A percentile compares a stretch with the other conserved stretches of the same genome.
These are phyloP conservation scores for Drosophila subsilvestris DNA, from an alignment of 2,888 invertebrate genomes.

Conservation along the genomic window DNA sequence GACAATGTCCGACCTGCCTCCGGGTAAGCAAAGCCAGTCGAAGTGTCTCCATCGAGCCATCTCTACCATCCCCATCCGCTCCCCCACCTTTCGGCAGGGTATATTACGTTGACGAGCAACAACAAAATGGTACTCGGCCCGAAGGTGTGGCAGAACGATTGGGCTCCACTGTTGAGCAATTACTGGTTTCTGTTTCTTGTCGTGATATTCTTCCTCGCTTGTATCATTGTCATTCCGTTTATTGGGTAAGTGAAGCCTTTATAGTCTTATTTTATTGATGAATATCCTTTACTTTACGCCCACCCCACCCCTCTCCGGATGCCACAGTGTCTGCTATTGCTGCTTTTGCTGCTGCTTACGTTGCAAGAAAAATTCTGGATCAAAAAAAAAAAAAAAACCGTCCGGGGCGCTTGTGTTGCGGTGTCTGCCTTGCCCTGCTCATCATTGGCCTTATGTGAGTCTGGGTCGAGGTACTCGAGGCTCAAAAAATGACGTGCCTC, in stretches of 20 bases:
- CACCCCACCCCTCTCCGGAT: no score
- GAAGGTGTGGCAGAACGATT: slow-evolving; percentile 83
- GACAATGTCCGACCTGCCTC: slow-evolving; percentile 47
- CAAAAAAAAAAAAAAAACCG: slow-evolving; percentile 92
- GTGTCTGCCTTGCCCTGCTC: slow-evolving; percentile 90
- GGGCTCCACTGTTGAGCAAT: slow-evolving; percentile 85
- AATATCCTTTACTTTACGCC: not conserved
- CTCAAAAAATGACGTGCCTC: not conserved
- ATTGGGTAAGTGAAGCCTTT: slow-evolving; percentile 86
- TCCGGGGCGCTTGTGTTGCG: slow-evolving; percentile 90
- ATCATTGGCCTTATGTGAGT: slow-evolving; percentile 91
- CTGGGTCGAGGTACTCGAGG: not conserved
- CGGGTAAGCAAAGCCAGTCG: slow-evolving; percentile 33
- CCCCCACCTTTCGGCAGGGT: slow-evolving; percentile 67
- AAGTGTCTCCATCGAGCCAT: not conserved
- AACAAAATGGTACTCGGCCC: slow-evolving; percentile 71
- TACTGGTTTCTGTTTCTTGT: slow-evolving; percentile 86
- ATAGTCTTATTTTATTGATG: not conserved
- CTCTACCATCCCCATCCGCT: not conserved
- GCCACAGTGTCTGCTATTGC: slow-evolving; percentile 82
- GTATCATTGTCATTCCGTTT: slow-evolving; percentile 90
- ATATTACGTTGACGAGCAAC: slow-evolving; percentile 75
- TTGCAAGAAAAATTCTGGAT: slow-evolving; percentile 91
- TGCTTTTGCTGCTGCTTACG: slow-evolving; percentile 95
- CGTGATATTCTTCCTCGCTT: slow-evolving; percentile 86